phyloP scores from a whole-genome alignment of 2,113 vertebrate genomes.

The Phyllostomus discolor region DNA sequence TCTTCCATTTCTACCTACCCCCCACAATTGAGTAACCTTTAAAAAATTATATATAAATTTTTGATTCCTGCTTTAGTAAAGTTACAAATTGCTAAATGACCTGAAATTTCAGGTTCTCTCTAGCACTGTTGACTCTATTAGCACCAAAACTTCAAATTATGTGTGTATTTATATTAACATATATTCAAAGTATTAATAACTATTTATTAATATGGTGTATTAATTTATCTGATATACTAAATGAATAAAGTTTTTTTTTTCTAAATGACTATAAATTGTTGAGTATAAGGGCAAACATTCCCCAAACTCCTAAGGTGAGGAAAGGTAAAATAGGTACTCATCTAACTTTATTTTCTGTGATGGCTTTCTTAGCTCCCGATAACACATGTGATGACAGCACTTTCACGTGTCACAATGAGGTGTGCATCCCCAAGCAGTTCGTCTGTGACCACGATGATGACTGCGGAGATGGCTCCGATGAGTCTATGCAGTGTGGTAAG shows the following conservation, averaged over 20 bases:
- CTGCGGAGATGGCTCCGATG: constrained; percentile 96
- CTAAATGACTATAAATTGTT: not conserved
- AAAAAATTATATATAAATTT: not conserved
- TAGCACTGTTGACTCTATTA: not conserved
- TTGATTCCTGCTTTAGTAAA: not conserved
- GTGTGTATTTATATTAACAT: not conserved
- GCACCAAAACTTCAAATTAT: not conserved
- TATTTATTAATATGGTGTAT: not conserved
- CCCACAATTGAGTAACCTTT: not conserved
- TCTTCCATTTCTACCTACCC: too few species aligned
- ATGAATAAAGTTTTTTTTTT: not conserved
- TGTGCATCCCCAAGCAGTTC: constrained; percentile 93
- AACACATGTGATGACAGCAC: constrained; percentile 95
- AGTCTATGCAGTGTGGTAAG: constrained; percentile 93
- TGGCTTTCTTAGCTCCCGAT: constrained; percentile 89
- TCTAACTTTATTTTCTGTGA: constrained; percentile 41
- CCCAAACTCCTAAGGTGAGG: not conserved
- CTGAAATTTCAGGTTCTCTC: not conserved
- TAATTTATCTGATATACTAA: not conserved
- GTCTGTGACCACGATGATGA: constrained; percentile 97
- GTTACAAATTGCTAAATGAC: not conserved
- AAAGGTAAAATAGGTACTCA: not conserved
- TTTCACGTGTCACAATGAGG: constrained; percentile 93
- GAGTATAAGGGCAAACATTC: not conserved
- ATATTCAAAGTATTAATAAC: not conserved